Evolutionary conservation across 2,113 vertebrate species (phyloP), one percentile per base, ranked within the genome.

Genomic region (Scopus umbretta): DNA sequence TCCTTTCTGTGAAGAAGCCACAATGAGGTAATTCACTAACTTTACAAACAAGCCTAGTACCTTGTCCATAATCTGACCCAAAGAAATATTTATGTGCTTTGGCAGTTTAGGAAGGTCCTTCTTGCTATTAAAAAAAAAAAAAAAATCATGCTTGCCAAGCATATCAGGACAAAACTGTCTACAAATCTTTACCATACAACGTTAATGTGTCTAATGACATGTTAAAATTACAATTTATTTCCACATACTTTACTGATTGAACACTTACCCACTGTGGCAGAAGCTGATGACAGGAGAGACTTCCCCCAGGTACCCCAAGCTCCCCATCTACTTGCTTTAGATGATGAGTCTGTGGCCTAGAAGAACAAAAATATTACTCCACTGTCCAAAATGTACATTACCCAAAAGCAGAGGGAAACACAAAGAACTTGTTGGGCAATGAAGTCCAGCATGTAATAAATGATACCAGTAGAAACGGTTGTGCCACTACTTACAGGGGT

Each of bases 241-340:
- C 52, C 30, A 80, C 0, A 3, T 38, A 55, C 21, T 87, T 92
- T 74, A 73, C 25, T n/a, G 50, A 71, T 2, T 29, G 12, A 90
- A 80, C 59, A 96, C 98, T 94, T 97, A 99, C 99, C 99, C 90
- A 99, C 98, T 87, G 99, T 98, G 91, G 99, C 99, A 88, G 99
- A 99, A 85, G 99, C 99, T 22, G 98, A 99, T 25, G 98, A 99
- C 80, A 99, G 96, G 15, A 99, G 98, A 86, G 99, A 99, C 95
- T 99, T 99, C 56, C 99, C 99, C 99, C 99, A 99, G 38, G 98
- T 98, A 52, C 99, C 98, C 99, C 99, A 99, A 49, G 98, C 98
- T 95, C 95, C 96, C 98, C 98, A 98, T 58, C 96, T 85, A 49
- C 98, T 98, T 86, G 83, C 86, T 93, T 55, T 97, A 55, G 96